Conservation (phyloP, 1,140 invertebrate genomes). For the Anthonomus grandis region DNA sequence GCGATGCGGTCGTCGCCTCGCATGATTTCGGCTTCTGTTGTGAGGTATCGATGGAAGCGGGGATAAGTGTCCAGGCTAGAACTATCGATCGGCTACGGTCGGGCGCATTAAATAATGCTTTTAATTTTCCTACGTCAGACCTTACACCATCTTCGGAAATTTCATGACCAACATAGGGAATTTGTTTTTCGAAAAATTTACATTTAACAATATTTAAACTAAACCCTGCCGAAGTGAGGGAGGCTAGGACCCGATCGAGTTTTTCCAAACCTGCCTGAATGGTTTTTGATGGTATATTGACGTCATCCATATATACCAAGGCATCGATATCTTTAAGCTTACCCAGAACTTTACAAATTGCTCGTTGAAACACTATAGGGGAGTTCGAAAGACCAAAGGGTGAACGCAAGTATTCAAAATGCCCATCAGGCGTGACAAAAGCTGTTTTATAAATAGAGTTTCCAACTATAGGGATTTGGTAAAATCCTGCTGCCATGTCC, state of each 20-base stretch:
- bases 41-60: no score
- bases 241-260: conserved; percentile 30
- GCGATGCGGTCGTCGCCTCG: no score
- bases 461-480: conserved; percentile 40
- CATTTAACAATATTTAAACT: conserved; percentile 27
- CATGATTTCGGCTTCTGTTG: no score
- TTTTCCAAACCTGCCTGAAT: conserved; percentile 31
- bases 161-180: conserved; percentile 22
- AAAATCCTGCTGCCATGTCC: conserved; percentile 34
- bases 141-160: conserved; percentile 25
- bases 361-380: conserved; percentile 47
- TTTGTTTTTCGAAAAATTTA: conserved; percentile 16
- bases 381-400: conserved; percentile 51
- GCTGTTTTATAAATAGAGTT: conserved; percentile 38
- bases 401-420: conserved; percentile 49
- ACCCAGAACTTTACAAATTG: conserved; percentile 44
- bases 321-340: conserved; percentile 24
- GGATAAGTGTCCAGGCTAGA: no score
- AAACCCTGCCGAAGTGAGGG: conserved; percentile 19
- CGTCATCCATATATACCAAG: conserved; percentile 36
- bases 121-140: conserved; percentile 31
- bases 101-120: conserved; percentile 24
- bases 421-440: conserved; percentile 39
- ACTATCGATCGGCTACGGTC: no score
- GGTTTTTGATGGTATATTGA: conserved; percentile 31